Conservation (phyloP, 53 echinoderm and acorn worm species). For the Holothuria leucospilota region DNA sequence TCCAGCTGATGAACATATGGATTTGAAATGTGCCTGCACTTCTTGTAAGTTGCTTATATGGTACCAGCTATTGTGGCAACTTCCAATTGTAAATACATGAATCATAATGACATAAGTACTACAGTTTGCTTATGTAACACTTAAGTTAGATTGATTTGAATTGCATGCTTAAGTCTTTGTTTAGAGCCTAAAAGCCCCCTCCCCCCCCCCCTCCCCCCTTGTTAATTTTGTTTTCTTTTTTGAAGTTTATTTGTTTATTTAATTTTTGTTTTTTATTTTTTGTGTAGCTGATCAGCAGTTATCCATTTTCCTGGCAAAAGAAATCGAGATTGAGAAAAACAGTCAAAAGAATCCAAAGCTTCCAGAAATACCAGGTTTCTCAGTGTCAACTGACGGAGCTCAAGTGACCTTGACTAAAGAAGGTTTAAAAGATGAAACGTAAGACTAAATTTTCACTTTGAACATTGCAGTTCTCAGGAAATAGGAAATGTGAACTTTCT, state of each 20-base stretch:
- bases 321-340: conserved; percentile 81
- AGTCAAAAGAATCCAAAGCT: conserved; percentile 61
- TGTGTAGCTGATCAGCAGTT: conserved; percentile 81
- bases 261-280: background rate
- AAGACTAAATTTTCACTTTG: background rate
- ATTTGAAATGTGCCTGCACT: too few relatives aligned
- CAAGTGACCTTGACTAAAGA: conserved; percentile 70
- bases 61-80: too few relatives aligned
- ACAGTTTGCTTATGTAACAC: too few relatives aligned
- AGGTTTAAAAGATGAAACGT: conserved; percentile 76
- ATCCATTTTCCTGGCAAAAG: conserved; percentile 72
- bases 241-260: background rate
- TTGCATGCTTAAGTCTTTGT: too few relatives aligned
- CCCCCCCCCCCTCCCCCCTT: background rate
- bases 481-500: too few relatives aligned
- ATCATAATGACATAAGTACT: too few relatives aligned
- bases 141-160: too few relatives aligned
- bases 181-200: too few relatives aligned
- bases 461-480: background rate
- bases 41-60: too few relatives aligned
- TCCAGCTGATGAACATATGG: too few relatives aligned
- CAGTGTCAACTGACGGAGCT: conserved; percentile 65
- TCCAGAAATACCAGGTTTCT: conserved; percentile 69
- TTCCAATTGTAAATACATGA: too few relatives aligned
- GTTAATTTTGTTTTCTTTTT: background rate